Evolutionary conservation across 1,140 invertebrate genomes (phyloP).

Genomic region (Drosophila littoralis): DNA sequence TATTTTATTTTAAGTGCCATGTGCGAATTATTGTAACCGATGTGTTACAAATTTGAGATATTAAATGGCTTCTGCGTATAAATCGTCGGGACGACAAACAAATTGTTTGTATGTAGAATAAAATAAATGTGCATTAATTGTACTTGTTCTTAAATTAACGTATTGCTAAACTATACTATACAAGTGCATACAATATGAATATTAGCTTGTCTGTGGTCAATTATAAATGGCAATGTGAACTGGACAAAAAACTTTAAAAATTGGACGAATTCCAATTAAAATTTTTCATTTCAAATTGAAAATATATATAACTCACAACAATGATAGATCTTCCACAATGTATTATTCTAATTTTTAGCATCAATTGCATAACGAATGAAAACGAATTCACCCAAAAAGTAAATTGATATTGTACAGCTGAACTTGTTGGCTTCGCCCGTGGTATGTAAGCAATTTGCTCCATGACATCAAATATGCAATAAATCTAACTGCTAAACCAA

Average conservation of each 20-base stretch:
- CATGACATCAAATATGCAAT: conserved; percentile 76
- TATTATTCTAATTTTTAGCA: not conserved
- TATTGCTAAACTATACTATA: too few relatives aligned
- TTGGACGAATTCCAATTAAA: too few relatives aligned
- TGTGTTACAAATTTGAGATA: conserved; percentile 70
- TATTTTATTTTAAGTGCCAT: conserved; percentile 69
- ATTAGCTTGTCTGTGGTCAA: too few relatives aligned
- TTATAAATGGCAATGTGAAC: too few relatives aligned
- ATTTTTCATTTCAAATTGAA: too few relatives aligned
- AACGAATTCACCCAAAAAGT: conserved; percentile 5
- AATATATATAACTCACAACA: too few relatives aligned
- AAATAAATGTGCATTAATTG: too few relatives aligned
- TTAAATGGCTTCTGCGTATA: conserved; percentile 48
- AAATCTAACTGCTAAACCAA: conserved; percentile 76
- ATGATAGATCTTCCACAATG: not conserved
- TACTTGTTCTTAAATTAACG: too few relatives aligned
- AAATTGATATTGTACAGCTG: conserved; percentile 2
- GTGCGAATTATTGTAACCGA: conserved; percentile 73
- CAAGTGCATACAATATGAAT: too few relatives aligned
- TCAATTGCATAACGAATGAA: not conserved
- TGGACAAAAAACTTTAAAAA: too few relatives aligned
- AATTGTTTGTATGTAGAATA: too few relatives aligned
- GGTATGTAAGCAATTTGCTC: conserved; percentile 70
- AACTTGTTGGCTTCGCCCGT: conserved; percentile 35
- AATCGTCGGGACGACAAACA: not conserved